Conservation (phyloP, 2,113 vertebrate genomes). For the Syngnathus scovelli region DNA sequence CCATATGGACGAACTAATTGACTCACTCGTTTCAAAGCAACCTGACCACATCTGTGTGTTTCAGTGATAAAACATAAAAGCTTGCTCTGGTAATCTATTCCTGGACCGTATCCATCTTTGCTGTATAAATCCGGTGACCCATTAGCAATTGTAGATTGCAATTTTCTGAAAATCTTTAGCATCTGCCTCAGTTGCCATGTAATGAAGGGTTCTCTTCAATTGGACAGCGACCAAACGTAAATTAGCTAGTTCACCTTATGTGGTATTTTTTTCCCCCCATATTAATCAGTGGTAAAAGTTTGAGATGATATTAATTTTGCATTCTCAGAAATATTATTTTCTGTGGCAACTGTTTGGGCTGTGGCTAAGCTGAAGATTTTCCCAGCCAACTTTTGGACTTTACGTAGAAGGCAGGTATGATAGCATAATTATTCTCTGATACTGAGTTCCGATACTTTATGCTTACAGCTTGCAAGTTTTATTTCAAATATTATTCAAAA, state of each 20-base stretch:
- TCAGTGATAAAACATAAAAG: slow-evolving; percentile 75
- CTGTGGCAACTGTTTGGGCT: neutral
- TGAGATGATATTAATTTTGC: neutral
- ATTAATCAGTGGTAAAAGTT: neutral
- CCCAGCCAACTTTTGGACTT: neutral
- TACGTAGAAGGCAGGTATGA: too few species aligned
- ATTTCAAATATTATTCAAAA: neutral
- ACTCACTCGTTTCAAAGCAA: slow-evolving; percentile 68
- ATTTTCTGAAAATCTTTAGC: slow-evolving; percentile 62
- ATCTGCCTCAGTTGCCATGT: slow-evolving; percentile 66
- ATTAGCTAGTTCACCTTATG: slow-evolving; percentile 12
- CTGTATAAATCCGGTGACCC: slow-evolving; percentile 57
- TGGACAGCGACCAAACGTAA: slow-evolving; percentile 29
- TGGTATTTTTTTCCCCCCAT: neutral
- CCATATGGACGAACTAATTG: slow-evolving; percentile 73
- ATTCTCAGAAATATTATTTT: neutral
- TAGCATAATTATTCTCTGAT: too few species aligned
- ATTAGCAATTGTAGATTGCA: slow-evolving; percentile 62
- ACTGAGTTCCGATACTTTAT: too few species aligned
- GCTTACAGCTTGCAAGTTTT: neutral
- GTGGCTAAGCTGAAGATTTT: neutral
- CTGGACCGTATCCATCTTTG: slow-evolving; percentile 41
- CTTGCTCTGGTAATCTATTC: slow-evolving; percentile 66
- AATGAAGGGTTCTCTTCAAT: slow-evolving; percentile 57
- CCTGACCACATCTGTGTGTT: slow-evolving; percentile 49